A percentile compares a stretch with the other conserved stretches of the same genome.
These are phyloP conservation scores for Stramonita haemastoma DNA, from an alignment of 2,888 invertebrate genomes.

Conservation along the genomic window DNA sequence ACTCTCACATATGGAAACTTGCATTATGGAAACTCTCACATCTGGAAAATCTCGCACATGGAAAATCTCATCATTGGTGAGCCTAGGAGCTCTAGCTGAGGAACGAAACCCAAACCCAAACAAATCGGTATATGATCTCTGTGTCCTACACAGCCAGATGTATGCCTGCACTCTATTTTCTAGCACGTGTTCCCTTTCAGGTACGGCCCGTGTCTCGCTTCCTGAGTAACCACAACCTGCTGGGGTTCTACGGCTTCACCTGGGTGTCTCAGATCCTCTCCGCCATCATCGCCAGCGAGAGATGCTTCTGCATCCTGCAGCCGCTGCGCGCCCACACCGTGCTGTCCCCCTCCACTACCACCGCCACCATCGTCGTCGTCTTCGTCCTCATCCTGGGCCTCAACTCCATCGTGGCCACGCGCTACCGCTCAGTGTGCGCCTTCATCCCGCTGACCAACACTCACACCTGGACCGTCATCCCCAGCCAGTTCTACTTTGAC, in stretches of 20 bases:
- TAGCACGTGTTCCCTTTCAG: not conserved
- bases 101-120: too few species aligned
- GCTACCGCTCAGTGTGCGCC: not conserved
- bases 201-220: not conserved
- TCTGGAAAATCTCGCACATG: too few species aligned
- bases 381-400: slow-evolving; percentile 2
- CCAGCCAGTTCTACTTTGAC: not conserved
- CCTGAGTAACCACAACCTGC: slow-evolving; percentile 18
- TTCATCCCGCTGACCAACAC: not conserved
- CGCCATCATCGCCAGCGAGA: slow-evolving; percentile 33
- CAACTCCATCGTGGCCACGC: not conserved
- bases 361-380: not conserved
- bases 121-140: too few species aligned
- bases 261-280: slow-evolving; percentile 19
- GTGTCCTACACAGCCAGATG: too few species aligned
- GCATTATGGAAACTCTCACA: too few species aligned
- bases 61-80: too few species aligned
- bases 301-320: slow-evolving; percentile 32
- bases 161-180: too few species aligned
- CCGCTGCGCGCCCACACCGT: slow-evolving; percentile 26
- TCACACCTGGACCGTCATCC: not conserved
- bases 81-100: too few species aligned
- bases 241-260: slow-evolving; percentile 16
- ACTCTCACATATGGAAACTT: too few species aligned
- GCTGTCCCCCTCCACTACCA: slow-evolving; percentile 1